phyloP scores from a whole-genome alignment of 1,140 invertebrate species.

The Diplogasteroides magnus region DNA sequence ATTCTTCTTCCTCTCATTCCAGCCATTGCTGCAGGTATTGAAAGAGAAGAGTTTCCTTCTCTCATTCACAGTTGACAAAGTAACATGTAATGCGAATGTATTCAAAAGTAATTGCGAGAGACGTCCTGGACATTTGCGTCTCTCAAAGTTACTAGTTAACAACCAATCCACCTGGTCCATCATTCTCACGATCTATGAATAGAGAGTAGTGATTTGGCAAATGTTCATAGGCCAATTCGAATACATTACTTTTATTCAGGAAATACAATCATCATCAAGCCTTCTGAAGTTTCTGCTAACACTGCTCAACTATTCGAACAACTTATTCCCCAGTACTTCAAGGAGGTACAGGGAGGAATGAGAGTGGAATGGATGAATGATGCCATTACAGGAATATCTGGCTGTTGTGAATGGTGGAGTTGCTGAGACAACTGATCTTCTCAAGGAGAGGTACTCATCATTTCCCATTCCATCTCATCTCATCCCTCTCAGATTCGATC shows the following conservation, averaged over 20 bases:
- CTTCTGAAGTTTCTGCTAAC: conserved; percentile 77
- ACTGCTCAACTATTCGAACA: conserved; percentile 70
- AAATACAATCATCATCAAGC: conserved; percentile 84
- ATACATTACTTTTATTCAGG: conserved; percentile 60
- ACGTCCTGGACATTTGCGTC: no score
- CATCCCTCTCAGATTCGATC: conserved; percentile 68
- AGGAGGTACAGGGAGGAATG: conserved; percentile 64
- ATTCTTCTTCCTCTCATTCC: conserved; percentile 71
- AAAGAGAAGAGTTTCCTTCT: neutral
- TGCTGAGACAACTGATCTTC: conserved; percentile 73
- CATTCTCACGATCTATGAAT: no score
- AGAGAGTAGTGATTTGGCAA: no score
- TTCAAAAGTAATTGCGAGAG: no score
- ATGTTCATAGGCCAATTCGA: no score
- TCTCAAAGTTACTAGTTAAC: no score
- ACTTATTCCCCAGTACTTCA: conserved; percentile 80
- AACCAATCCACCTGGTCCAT: no score
- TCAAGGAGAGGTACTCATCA: conserved; percentile 71
- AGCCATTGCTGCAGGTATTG: conserved; percentile 73
- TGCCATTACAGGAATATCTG: conserved; percentile 58
- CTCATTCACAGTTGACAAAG: conserved; percentile 1
- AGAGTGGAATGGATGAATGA: neutral
- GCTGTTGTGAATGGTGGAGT: conserved; percentile 70
- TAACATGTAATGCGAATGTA: no score
- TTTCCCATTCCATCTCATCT: neutral